Percentiles rank a stretch among this genome's conserved stretches.
Conservation (phyloP, 2,797 vertebrate species). For the Hypotaenidia okinawae region DNA sequence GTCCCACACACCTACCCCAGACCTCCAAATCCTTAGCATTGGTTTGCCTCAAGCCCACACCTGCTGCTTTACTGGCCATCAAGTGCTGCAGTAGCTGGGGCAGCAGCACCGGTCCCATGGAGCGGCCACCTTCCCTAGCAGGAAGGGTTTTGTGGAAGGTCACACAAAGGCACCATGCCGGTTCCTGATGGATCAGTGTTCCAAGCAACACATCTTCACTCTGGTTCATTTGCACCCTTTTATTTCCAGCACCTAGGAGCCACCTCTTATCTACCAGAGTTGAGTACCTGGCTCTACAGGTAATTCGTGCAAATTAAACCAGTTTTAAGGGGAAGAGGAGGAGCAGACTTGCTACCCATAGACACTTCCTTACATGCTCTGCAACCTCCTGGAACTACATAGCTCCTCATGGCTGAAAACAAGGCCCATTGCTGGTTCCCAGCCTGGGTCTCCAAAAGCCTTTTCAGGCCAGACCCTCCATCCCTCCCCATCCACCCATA, state of each 20-base stretch:
- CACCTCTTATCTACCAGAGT: background rate
- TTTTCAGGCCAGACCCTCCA: fast-evolving
- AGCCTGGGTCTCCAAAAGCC: background rate
- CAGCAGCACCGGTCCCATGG: fast-evolving
- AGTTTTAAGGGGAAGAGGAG: background rate
- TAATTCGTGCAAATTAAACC: background rate
- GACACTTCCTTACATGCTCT: background rate
- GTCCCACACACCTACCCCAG: background rate
- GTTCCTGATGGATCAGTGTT: background rate
- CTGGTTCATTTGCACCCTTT: background rate
- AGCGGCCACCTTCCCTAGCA: background rate
- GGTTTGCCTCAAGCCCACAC: background rate
- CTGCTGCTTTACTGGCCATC: fast-evolving
- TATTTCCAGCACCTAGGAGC: background rate
- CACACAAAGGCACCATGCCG: background rate
- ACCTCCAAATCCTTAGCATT: background rate
- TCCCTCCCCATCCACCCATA: background rate
- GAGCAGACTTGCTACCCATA: background rate
- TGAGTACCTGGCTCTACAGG: background rate
- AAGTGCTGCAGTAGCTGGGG: fast-evolving
- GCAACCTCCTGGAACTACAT: background rate
- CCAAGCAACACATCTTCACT: background rate
- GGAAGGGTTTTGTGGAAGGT: background rate
- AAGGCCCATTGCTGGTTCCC: background rate
- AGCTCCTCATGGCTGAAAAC: background rate